These are phyloP conservation scores for Coturnix japonica DNA, from an alignment of 2,113 vertebrate species.

Conservation along the genomic window DNA sequence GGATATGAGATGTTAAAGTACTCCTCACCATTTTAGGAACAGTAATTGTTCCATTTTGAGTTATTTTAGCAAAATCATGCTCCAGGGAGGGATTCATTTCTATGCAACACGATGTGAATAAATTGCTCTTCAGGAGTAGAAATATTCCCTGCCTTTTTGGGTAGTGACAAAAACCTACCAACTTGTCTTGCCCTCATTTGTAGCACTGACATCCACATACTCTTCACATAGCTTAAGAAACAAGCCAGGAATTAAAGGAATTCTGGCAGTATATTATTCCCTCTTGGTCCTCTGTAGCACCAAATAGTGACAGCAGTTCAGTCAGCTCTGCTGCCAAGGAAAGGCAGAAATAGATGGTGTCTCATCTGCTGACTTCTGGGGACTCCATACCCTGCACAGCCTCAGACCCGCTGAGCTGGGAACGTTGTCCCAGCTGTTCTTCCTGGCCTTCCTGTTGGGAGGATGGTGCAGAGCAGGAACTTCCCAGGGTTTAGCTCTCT, in stretches of 20 bases:
- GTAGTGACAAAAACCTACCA: not conserved
- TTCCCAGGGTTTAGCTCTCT: not conserved
- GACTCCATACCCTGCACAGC: not conserved
- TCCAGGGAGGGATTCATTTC: not conserved
- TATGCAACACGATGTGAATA: not conserved
- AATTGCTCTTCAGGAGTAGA: not conserved
- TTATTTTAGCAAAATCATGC: not conserved
- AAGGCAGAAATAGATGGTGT: not conserved
- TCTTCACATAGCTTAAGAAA: not conserved
- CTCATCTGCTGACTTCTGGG: not conserved
- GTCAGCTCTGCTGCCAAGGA: not conserved
- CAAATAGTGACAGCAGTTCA: accelerated
- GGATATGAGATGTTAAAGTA: not conserved
- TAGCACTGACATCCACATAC: not conserved
- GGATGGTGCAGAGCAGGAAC: not conserved
- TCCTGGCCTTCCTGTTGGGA: not conserved
- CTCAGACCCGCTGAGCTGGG: not conserved
- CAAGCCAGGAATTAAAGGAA: not conserved
- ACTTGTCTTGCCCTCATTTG: not conserved
- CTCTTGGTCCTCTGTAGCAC: not conserved
- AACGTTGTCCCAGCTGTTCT: not conserved
- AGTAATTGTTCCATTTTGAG: not conserved
- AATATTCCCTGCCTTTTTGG: not conserved
- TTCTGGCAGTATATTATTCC: not conserved
- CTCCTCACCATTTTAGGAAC: not conserved